phyloP scores from a whole-genome alignment of 1,140 invertebrate species.

The Conus ventricosus region DNA sequence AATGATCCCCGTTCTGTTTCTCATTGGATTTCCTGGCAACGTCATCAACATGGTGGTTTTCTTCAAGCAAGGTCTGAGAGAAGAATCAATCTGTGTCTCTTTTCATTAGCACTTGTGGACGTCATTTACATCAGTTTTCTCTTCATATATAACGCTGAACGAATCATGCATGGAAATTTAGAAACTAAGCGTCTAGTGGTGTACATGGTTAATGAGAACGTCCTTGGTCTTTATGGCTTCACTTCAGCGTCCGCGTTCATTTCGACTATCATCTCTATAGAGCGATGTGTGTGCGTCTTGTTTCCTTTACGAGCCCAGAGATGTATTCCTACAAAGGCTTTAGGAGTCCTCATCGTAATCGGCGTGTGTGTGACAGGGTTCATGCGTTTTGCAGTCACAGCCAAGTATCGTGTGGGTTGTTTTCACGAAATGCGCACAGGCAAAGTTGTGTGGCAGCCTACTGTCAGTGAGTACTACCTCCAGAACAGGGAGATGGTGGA shows the following conservation, averaged over 20 bases:
- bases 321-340: background rate
- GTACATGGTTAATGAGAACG: background rate
- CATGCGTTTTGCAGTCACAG: background rate
- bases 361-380: background rate
- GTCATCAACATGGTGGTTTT: background rate
- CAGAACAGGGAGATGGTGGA: background rate
- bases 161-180: background rate
- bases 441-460: background rate
- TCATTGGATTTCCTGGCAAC: background rate
- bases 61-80: conserved; percentile 14
- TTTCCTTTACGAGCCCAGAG: background rate
- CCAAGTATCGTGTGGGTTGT: background rate
- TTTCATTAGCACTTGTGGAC: background rate
- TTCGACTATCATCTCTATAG: background rate
- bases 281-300: background rate
- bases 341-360: background rate
- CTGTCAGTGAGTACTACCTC: background rate
- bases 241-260: background rate
- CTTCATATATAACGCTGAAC: background rate
- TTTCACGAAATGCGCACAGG: background rate
- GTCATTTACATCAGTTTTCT: background rate
- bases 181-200: too few species aligned
- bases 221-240: background rate
- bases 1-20: background rate
- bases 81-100: background rate